Percentiles rank a stretch among this genome's conserved stretches.
Evolutionary conservation across 37 sponge, comb jelly and placozoan genomes (phyloP).

Genomic region (Ephydatia muelleri): DNA sequence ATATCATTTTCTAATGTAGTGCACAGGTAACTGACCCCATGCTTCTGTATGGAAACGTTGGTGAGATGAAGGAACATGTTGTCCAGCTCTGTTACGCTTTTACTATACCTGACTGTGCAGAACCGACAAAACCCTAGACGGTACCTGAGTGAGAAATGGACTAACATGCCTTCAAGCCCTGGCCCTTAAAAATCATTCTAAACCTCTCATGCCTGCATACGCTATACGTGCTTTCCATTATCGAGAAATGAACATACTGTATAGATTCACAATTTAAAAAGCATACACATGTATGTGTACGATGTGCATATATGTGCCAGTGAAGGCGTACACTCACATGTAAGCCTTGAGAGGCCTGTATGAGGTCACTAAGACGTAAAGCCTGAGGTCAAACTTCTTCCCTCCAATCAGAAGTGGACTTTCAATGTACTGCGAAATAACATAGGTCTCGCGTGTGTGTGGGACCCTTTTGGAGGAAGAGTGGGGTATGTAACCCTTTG

Average conservation of each 20-base stretch:
- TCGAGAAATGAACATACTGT: too few species aligned
- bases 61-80: constrained; percentile 98
- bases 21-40: constrained; percentile 64
- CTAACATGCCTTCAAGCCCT: neutral
- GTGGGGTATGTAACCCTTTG: too few species aligned
- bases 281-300: too few species aligned
- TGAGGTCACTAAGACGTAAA: constrained; percentile 95
- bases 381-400: constrained; percentile 95
- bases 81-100: constrained; percentile 82
- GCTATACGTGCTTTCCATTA: too few species aligned
- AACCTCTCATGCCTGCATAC: too few species aligned
- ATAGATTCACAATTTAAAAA: too few species aligned
- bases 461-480: too few species aligned
- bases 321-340: constrained; percentile 56
- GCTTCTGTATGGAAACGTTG: constrained; percentile 98
- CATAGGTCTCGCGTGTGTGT: constrained; percentile 88
- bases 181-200: too few species aligned
- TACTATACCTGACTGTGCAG: constrained; percentile 96
- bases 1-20: too few species aligned
- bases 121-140: constrained; percentile 95
- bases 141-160: constrained; percentile 47
- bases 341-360: constrained; percentile 93
- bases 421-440: constrained; percentile 94
- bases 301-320: neutral
- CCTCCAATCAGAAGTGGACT: constrained; percentile 97